Conservation (phyloP, 2,797 vertebrate genomes). For the Enteromius anoplus region DNA sequence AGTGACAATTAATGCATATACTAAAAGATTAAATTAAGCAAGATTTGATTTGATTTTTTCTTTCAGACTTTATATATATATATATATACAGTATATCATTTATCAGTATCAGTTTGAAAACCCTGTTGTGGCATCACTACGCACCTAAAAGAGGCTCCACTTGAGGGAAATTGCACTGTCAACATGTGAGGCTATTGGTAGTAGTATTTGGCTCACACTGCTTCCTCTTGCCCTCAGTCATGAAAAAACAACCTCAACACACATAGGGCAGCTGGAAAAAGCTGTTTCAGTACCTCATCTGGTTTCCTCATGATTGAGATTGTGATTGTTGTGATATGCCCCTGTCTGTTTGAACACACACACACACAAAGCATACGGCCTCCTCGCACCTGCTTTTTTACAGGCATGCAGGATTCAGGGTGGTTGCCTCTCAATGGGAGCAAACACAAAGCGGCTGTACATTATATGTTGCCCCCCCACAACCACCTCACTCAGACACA, state of each 20-base stretch:
- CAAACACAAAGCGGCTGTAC: constrained; percentile 60
- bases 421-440: constrained; percentile 60
- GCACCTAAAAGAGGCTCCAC: constrained; percentile 36
- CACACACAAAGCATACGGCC: constrained; percentile 47
- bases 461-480: constrained; percentile 26
- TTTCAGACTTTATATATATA: not conserved
- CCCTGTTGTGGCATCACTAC: constrained; percentile 27
- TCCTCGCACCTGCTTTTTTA: constrained; percentile 72
- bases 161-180: constrained; percentile 23
- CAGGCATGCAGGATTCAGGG: constrained; percentile 61
- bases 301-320: constrained; percentile 55
- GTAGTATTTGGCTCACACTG: constrained; percentile 28
- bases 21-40: not conserved
- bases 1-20: not conserved
- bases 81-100: not conserved
- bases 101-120: not conserved
- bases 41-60: not conserved
- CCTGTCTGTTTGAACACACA: constrained; percentile 41
- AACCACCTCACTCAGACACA: constrained; percentile 26
- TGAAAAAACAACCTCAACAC: constrained; percentile 19
- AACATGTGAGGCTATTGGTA: constrained; percentile 14
- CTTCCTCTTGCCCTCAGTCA: constrained; percentile 36
- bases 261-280: constrained; percentile 38
- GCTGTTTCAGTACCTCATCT: constrained; percentile 36
- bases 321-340: constrained; percentile 66